Percentiles rank a stretch among this genome's conserved stretches.
These are phyloP conservation scores for Gymnodraco acuticeps DNA, from an alignment of 2,797 vertebrate genomes.

Conservation along the genomic window DNA sequence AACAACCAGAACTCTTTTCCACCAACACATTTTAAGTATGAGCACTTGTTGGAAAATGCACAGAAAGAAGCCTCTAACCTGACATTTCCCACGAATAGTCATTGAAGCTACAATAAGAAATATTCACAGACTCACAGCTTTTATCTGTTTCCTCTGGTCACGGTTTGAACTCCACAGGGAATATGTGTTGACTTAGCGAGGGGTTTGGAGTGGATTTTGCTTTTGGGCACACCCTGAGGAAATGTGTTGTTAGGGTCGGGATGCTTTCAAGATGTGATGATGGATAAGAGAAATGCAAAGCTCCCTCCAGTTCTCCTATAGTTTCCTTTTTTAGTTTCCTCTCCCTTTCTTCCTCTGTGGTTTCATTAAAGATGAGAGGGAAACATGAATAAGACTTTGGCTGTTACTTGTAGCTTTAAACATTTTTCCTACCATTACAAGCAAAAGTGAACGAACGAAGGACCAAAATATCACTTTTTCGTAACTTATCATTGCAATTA, in stretches of 20 bases:
- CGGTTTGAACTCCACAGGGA: conserved; percentile 23
- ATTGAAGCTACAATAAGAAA: background rate
- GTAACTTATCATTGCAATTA: background rate
- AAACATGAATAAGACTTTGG: background rate
- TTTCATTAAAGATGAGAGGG: background rate
- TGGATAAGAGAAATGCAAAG: conserved; percentile 50
- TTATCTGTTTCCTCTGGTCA: conserved; percentile 3
- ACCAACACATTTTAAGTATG: conserved; percentile 44
- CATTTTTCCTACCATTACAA: background rate
- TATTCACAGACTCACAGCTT: background rate
- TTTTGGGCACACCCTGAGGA: conserved; percentile 71
- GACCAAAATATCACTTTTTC: background rate
- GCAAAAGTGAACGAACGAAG: background rate
- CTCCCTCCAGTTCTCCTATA: conserved; percentile 17
- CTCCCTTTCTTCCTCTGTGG: background rate
- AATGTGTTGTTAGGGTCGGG: conserved; percentile 66
- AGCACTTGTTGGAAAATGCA: background rate
- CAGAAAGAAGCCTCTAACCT: background rate
- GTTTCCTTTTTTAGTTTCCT: conserved; percentile 24
- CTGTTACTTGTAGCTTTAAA: background rate
- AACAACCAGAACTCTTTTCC: conserved; percentile 46
- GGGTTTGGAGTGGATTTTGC: conserved; percentile 41
- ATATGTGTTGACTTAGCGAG: conserved; percentile 26
- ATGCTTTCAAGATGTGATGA: conserved; percentile 54
- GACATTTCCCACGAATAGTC: background rate